Evolutionary conservation across 2,888 invertebrate species (phyloP), one percentile per base, ranked within the genome.

Genomic region (Petrolisthes manimaculis): DNA sequence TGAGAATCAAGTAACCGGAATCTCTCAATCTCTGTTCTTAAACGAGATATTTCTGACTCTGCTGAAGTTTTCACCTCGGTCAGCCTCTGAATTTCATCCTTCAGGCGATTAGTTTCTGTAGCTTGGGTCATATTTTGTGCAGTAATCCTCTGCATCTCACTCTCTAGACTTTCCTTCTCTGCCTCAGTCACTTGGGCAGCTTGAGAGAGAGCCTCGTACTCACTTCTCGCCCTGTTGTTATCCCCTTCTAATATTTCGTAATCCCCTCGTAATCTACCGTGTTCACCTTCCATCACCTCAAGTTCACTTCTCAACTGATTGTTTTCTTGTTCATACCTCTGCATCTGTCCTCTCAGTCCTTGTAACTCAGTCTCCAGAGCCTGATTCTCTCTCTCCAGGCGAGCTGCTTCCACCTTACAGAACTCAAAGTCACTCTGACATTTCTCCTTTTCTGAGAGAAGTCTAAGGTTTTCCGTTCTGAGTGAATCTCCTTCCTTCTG

Each of bases 271-370:
- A 84, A 61, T 71, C 91, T 88, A 1, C 83, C 88, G 67, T 88
- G 89, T 51, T 90, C 90, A 2, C 90, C 90, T 77, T 90, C 90
- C 80, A 90, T 86, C n/a, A 90, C 89, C 67, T 90, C 90, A 6
- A 90, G 71, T 77, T 90, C 90, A 81, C 90, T 90, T 69, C 88
- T 81, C 56, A 90, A 82, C 53, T 89, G 89, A 51, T 79, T 86
- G 37, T 86, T 90, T 75, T 90, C 90, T 14, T 83, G 83, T n/a
- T 86, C 86, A 75, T 55, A 53, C 77, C 90, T 85, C 14, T 88
- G 79, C 21, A 81, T n/a, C 14, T 84, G 75, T 67, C 84, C 81
- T 81, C 84, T 84, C 4, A 71, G 53, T 67, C 84, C 56, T 14
- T 71, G 67, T 24, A 84, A 55, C 37, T 88, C 88, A 61, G 74